Conservation (phyloP, 2,888 invertebrate species). For the Papilio protenor region DNA sequence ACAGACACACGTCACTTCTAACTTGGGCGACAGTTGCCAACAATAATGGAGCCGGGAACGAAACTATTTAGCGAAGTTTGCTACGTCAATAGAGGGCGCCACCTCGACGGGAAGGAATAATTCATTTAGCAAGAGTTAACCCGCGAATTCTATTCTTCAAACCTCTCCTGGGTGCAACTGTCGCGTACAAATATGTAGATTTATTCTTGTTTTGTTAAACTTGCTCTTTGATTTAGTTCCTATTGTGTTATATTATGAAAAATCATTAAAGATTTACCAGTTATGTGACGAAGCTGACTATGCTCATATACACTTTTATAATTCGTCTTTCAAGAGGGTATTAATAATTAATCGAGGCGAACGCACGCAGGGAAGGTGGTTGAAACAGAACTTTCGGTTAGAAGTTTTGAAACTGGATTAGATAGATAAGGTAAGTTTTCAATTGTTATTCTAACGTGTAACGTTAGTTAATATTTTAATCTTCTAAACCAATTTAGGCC, state of each 20-base stretch:
- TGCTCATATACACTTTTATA: too few species aligned
- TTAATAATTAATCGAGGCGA: too few species aligned
- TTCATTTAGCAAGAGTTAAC: constrained; percentile 79
- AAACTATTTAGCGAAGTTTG: constrained; percentile 82
- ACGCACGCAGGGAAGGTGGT: too few species aligned
- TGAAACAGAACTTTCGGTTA: too few species aligned
- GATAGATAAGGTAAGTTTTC: too few species aligned
- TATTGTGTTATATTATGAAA: constrained; percentile 43
- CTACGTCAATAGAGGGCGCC: constrained; percentile 79
- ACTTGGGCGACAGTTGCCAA: constrained; percentile 77
- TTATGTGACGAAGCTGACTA: too few species aligned
- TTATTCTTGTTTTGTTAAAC: constrained; percentile 50
- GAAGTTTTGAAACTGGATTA: too few species aligned
- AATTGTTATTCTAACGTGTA: too few species aligned
- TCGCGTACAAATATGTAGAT: constrained; percentile 55
- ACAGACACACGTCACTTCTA: constrained; percentile 62
- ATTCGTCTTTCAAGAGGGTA: too few species aligned
- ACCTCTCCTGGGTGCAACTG: constrained; percentile 56
- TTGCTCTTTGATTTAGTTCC: constrained; percentile 41
- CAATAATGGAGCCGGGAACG: constrained; percentile 80
- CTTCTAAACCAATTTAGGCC: background rate
- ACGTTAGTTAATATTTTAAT: background rate
- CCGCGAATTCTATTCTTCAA: constrained; percentile 62
- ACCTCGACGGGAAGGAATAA: constrained; percentile 75
- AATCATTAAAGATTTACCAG: constrained; percentile 4